Conservation (phyloP, 2,888 invertebrate species). For the Lumbricus terrestris region DNA sequence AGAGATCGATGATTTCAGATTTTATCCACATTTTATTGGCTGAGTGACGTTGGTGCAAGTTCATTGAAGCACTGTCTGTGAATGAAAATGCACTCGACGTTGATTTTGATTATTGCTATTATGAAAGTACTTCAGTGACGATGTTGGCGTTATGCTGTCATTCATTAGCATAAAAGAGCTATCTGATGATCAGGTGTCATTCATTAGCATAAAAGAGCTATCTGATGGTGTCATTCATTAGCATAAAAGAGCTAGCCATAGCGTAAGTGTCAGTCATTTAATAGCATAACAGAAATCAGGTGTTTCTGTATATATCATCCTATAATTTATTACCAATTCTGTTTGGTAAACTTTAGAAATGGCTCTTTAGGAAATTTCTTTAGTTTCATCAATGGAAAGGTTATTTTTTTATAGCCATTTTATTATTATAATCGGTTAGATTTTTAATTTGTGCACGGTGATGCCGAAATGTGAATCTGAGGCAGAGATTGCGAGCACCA, state of each 20-base stretch:
- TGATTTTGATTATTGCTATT: not conserved
- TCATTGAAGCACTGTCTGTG: not conserved
- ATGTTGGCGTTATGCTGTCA: not conserved
- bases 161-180: not conserved
- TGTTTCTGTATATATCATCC: not conserved
- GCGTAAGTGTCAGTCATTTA: not conserved
- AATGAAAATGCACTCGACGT: not conserved
- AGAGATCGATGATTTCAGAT: not conserved
- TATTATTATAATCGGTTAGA: not conserved
- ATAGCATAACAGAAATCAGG: not conserved
- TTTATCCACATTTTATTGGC: not conserved
- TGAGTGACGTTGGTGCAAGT: not conserved
- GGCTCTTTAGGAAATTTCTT: not conserved
- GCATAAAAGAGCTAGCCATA: not conserved
- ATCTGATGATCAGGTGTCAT: not conserved
- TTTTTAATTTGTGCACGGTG: not conserved
- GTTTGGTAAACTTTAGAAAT: not conserved
- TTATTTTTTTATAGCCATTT: not conserved
- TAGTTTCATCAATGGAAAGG: not conserved
- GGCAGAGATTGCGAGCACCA: too few species aligned
- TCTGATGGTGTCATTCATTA: not conserved
- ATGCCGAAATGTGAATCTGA: too few species aligned
- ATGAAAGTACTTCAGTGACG: not conserved
- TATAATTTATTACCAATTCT: not conserved
- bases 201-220: too few species aligned